Evolutionary conservation across 2,113 vertebrate genomes (phyloP).

Genomic region (Cygnus buccinator): DNA sequence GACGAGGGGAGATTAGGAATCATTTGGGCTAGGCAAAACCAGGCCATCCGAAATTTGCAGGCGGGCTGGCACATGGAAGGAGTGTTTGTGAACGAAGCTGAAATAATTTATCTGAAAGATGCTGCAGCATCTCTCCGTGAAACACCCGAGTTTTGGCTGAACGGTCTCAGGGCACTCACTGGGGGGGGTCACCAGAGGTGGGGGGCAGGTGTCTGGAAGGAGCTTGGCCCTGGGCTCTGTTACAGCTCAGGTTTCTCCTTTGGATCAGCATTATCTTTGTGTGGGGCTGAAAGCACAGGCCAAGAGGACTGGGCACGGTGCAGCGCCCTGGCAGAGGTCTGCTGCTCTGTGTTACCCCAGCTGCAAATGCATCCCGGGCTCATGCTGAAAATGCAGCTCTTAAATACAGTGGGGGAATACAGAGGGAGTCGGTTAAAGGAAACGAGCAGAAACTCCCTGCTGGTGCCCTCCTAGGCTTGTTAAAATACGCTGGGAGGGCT

Average conservation of each 20-base stretch:
- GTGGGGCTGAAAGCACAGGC: background rate
- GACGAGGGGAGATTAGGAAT: background rate
- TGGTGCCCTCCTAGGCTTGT: background rate
- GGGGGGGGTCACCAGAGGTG: background rate
- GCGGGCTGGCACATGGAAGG: background rate
- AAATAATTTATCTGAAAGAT: background rate
- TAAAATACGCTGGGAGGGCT: background rate
- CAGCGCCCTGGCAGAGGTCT: background rate
- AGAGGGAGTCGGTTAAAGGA: background rate
- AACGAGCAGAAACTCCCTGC: background rate
- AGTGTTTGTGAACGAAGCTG: background rate
- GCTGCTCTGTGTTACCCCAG: accelerated
- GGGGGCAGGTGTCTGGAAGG: background rate
- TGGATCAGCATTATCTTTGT: background rate
- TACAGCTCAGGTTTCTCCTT: background rate
- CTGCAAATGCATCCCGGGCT: background rate
- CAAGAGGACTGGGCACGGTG: background rate
- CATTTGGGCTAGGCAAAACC: background rate
- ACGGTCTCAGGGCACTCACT: accelerated
- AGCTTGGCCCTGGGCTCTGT: background rate
- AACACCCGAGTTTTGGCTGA: background rate
- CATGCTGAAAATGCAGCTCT: background rate
- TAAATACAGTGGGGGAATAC: background rate
- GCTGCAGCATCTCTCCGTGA: background rate
- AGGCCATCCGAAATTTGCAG: background rate